These are phyloP conservation scores for Pelochelys cantorii DNA, from an alignment of 2,797 vertebrate genomes.

Conservation along the genomic window DNA sequence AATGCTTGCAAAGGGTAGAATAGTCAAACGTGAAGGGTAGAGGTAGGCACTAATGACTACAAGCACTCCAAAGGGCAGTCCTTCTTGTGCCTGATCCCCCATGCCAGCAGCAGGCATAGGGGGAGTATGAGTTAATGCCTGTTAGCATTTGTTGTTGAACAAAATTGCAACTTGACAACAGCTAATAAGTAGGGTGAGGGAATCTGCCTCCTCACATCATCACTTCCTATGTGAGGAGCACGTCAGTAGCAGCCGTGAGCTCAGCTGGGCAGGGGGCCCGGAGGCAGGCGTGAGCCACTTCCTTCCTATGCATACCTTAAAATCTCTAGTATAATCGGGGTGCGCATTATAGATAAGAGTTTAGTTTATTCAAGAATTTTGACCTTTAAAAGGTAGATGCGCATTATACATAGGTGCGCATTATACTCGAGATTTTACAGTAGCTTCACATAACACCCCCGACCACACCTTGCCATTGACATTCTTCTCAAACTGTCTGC, in stretches of 20 bases:
- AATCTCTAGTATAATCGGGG: no score
- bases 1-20: neutral
- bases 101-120: neutral
- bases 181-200: neutral
- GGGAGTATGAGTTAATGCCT: neutral
- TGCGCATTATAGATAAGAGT: no score
- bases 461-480: neutral
- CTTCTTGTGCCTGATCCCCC: neutral
- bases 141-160: neutral
- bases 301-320: no score
- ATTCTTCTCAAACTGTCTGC: conserved; percentile 4
- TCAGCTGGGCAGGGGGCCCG: no score
- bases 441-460: neutral
- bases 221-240: neutral
- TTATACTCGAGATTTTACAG: no score
- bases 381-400: no score
- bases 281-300: no score
- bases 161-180: neutral
- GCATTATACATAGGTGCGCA: no score
- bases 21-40: neutral
- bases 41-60: neutral
- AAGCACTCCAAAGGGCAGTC: neutral
- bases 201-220: neutral
- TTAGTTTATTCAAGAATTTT: no score
- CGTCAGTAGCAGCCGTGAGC: no score